Evolutionary conservation across 2,113 vertebrate genomes (phyloP), one percentile per base, ranked within the genome.

Genomic region (Pangasianodon hypophthalmus): DNA sequence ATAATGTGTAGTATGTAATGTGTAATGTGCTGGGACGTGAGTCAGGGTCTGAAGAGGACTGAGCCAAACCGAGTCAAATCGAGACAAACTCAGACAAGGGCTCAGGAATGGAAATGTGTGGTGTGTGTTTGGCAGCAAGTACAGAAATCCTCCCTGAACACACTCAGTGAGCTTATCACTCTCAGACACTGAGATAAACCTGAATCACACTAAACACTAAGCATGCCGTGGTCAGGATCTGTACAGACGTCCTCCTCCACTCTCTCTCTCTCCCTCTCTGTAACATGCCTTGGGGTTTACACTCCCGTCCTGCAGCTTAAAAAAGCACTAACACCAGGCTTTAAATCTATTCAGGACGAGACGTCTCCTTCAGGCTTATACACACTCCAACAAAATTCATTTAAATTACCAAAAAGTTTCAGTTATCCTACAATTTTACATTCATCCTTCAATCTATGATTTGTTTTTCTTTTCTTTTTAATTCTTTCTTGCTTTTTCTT

Each of bases 161-260:
- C 91, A 87, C 85, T 86, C 91, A 90, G 91, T 92, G 90, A 88
- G 89, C 92, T 91, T 90, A 92, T 92, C 91, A 92, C 90, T 85
- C 89, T 86, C 90, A 93, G 94, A 96, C 95, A 95, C 88, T 69
- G 91, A 93, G 95, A 96, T 95, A 96, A 88, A 94, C 87, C 91
- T 90, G 83, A 92, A 92, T 92, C 92, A 94, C 91, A 46, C 4
- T 89, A 92, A 93, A 92, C 92, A 92, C 92, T 29, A 54, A 62
- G 37, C 21, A 84, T 44, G 85, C 87, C 91, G 19, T 26, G 92
- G 93, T 94, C 90, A 92, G 88, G 69, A 90, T 54, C 58, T 92
- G 92, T 94, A 94, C 64, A 91, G 89, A 93, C 91, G 93, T 93
- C 94, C 92, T 93, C 82, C 60, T 84, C 92, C 93, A 92, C n/a